Base-by-base conservation (phyloP, 2,113 vertebrate genomes). In the Muntiacus reevesi region DNA sequence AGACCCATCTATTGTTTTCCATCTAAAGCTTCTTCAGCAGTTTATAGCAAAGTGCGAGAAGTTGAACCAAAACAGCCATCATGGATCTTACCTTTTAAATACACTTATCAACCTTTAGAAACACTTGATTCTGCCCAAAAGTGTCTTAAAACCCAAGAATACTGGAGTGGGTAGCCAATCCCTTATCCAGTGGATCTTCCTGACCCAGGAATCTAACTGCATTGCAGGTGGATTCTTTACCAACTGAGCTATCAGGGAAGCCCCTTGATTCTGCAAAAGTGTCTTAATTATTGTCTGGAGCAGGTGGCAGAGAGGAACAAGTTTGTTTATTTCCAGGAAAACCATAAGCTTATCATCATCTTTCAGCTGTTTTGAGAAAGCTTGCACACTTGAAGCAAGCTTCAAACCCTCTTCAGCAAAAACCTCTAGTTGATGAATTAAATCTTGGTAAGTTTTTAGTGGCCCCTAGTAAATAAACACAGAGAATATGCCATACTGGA, bases 401-500 rank as follows among this genome's bases (percentile, higher is more conserved):
- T 99, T 99, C 97, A 99, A 98, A 55, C 99, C 99, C 94, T 99
- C 99, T 96, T 99, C 98, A 94, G 99, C 99, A 97, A 99, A 99
- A 98, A 99, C 99, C 99, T 99, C 99, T 76, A 99, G 99, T 97
- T 99, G 99, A 98, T 99, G 99, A 98, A 99, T 99, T 98, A 99
- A 99, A 98, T 99, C 99, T 95, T 99, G 99, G 8, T 99, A 99
- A 78, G 99, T 99, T 99, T 99, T 99, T 98, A 99, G 98, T 92
- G 99, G 99, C 64, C 99, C 98, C 99, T 99, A 98, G 99, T 99
- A 98, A 99, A 99, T 97, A 99, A 99, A 98, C 99, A 99, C 97
- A 99, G 99, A 96, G 99, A 99, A 98, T 99, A 99, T 17, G 99
- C 99, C 99, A 99, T 99, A 87, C 99, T 99, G 98, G 99, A 99